These are phyloP conservation scores for Perizoma affinitatum DNA, from an alignment of 2,888 invertebrate species.

Conservation along the genomic window DNA sequence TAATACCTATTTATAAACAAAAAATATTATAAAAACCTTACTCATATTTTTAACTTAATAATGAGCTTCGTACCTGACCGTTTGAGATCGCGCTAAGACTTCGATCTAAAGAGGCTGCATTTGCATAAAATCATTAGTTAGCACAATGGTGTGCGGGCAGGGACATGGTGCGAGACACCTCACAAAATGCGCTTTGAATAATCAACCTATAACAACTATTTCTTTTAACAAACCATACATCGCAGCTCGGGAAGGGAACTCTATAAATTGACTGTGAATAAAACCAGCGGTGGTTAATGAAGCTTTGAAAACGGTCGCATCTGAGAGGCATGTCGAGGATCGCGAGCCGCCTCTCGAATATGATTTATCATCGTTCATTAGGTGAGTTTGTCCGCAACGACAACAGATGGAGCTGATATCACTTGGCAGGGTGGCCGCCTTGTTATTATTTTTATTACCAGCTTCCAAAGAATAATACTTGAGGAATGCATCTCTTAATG, in stretches of 20 bases:
- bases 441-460: constrained; percentile 85
- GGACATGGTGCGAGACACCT: constrained; percentile 79
- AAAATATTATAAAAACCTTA: constrained; percentile 62
- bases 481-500: constrained; percentile 83
- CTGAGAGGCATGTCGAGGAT: constrained; percentile 64
- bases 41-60: constrained; percentile 83
- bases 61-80: constrained; percentile 83
- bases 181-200: constrained; percentile 68
- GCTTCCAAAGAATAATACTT: constrained; percentile 83
- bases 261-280: not conserved
- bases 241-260: constrained; percentile 28
- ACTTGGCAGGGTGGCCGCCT: constrained; percentile 84
- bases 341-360: constrained; percentile 82
- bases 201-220: constrained; percentile 46
- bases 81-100: constrained; percentile 83
- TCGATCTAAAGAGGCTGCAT: constrained; percentile 84
- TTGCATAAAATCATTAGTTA: constrained; percentile 85
- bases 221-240: constrained; percentile 43
- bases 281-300: constrained; percentile 52
- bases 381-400: constrained; percentile 84
- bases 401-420: constrained; percentile 85
- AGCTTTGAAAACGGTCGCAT: constrained; percentile 38
- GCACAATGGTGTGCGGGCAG: constrained; percentile 82
- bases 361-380: constrained; percentile 85
- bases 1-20: not conserved